Evolutionary conservation across 2,888 invertebrate genomes (phyloP).

Genomic region (Stenolophus ochropezus): DNA sequence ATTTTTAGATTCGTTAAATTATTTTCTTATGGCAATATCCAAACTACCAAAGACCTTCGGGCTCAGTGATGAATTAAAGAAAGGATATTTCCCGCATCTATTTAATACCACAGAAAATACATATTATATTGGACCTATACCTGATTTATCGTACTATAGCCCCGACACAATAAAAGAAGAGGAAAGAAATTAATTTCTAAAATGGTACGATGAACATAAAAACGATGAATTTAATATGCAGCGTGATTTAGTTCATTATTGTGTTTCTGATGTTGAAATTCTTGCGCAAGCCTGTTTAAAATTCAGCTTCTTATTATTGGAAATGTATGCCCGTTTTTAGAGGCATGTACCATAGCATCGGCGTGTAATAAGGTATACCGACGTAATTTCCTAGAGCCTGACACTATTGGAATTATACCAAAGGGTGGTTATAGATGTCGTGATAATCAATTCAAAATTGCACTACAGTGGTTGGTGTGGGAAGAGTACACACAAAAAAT

Average conservation of each 20-base stretch:
- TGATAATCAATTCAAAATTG: background rate
- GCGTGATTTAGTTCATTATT: constrained; percentile 63
- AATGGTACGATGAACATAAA: constrained; percentile 63
- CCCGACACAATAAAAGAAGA: constrained; percentile 61
- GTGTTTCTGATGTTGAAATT: constrained; percentile 62
- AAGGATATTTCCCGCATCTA: constrained; percentile 65
- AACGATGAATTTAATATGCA: constrained; percentile 63
- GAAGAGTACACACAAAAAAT: constrained; percentile 52
- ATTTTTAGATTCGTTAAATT: constrained; percentile 65
- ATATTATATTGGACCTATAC: constrained; percentile 63
- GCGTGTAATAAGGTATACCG: constrained; percentile 62
- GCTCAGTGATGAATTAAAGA: constrained; percentile 58
- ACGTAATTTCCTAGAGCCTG: constrained; percentile 61
- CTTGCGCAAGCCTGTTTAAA: constrained; percentile 63
- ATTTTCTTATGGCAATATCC: constrained; percentile 65
- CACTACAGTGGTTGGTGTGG: constrained; percentile 11
- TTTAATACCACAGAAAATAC: constrained; percentile 64
- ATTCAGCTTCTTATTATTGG: constrained; percentile 63
- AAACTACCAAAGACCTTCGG: constrained; percentile 65
- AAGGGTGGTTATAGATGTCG: background rate
- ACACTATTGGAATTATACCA: constrained; percentile 11
- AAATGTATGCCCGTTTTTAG: constrained; percentile 64
- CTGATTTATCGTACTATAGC: constrained; percentile 62
- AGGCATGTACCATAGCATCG: constrained; percentile 62
- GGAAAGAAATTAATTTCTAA: constrained; percentile 59